These are phyloP conservation scores for Spondyliosoma cantharus DNA, from an alignment of 2,797 vertebrate species.

Conservation along the genomic window DNA sequence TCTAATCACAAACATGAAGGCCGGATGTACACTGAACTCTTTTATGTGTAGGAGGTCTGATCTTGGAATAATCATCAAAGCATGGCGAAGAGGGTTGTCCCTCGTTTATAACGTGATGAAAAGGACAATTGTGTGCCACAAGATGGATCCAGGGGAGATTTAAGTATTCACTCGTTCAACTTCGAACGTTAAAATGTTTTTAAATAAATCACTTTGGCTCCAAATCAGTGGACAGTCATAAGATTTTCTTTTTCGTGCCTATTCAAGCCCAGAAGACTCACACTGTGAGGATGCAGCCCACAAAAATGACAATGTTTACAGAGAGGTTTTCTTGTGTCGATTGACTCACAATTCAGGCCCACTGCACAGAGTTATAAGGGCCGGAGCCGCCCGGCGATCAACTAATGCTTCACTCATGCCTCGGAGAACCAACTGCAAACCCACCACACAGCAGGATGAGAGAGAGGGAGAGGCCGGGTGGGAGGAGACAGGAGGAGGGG, in stretches of 20 bases:
- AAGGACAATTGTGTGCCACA: constrained; percentile 2
- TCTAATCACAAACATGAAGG: constrained; percentile 6
- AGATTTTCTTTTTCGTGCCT: background rate
- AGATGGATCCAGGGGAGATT: background rate
- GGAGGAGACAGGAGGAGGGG: constrained; percentile 48
- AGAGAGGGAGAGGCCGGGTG: constrained; percentile 74
- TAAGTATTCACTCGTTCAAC: too few species aligned
- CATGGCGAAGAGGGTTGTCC: background rate
- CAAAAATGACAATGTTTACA: constrained; percentile 68
- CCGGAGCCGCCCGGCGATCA: constrained; percentile 99
- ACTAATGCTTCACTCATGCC: constrained; percentile 99
- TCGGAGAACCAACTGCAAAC: constrained; percentile 98
- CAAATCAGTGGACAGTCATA: constrained; percentile 3
- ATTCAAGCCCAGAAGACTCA: constrained; percentile 3
- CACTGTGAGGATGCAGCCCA: constrained; percentile 74
- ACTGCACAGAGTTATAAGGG: constrained; percentile 99
- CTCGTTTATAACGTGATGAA: background rate
- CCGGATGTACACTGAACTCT: background rate
- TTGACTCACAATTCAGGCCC: constrained; percentile 99
- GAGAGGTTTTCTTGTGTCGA: constrained; percentile 69
- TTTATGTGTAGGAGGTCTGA: background rate
- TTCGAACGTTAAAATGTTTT: background rate
- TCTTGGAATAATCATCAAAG: background rate
- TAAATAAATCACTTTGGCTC: background rate
- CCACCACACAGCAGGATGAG: constrained; percentile 88